Evolutionary conservation across 2,113 vertebrate genomes (phyloP).

Genomic region (Burhinus oedicnemus): DNA sequence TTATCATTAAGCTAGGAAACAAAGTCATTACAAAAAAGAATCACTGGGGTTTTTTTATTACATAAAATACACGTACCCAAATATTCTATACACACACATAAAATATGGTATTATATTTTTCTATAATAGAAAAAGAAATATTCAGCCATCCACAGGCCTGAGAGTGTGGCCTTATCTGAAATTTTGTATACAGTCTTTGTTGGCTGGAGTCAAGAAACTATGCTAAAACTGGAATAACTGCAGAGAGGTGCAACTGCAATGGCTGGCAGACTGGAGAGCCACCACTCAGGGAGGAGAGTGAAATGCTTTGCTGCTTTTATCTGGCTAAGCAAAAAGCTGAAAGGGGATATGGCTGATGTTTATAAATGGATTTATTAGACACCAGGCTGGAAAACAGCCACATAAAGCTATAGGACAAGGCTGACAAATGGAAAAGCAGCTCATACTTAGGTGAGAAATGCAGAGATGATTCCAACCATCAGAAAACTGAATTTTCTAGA

Average conservation of each 20-base stretch:
- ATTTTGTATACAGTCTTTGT: not conserved
- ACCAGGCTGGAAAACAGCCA: not conserved
- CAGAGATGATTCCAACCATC: not conserved
- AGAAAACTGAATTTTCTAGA: not conserved
- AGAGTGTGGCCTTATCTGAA: not conserved
- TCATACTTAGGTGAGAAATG: constrained; percentile 10
- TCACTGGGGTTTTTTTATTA: rapidly evolving
- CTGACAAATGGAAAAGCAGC: not conserved
- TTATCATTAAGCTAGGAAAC: not conserved
- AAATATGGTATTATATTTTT: not conserved
- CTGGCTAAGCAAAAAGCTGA: not conserved
- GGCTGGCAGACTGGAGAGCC: not conserved
- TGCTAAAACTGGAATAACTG: not conserved
- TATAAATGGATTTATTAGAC: constrained; percentile 17
- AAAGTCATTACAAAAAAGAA: not conserved
- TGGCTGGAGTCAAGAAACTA: not conserved
- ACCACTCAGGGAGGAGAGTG: not conserved
- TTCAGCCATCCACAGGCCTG: not conserved
- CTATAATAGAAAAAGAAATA: not conserved
- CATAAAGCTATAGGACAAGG: not conserved
- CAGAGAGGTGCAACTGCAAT: not conserved
- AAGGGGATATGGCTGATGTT: not conserved
- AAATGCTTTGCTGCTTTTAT: not conserved
- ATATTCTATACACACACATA: not conserved
- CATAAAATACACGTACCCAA: not conserved